These are phyloP conservation scores for Batillaria attramentaria DNA, from an alignment of 1,140 invertebrate species.

Conservation along the genomic window DNA sequence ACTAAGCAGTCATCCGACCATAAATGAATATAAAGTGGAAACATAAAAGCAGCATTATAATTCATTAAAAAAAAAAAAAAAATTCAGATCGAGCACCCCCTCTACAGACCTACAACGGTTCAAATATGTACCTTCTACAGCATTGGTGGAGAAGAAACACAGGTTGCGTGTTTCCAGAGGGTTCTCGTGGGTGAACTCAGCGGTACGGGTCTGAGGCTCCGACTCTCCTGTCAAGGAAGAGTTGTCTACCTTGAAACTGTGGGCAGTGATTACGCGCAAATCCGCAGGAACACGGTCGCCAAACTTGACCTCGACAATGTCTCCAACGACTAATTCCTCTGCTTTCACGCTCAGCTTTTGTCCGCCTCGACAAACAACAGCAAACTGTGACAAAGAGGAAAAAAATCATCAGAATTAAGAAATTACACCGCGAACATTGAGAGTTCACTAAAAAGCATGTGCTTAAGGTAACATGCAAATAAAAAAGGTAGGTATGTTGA, in stretches of 20 bases:
- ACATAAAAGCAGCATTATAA: too few relatives aligned
- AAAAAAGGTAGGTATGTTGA: too few relatives aligned
- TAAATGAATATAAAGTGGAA: too few relatives aligned
- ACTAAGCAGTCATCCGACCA: too few relatives aligned
- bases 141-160: conserved; percentile 97
- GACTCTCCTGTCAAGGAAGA: conserved; percentile 93
- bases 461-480: not conserved
- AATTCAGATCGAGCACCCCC: too few relatives aligned
- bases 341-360: conserved; percentile 86
- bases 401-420: not conserved
- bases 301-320: conserved; percentile 85
- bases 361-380: conserved; percentile 94
- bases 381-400: conserved; percentile 82
- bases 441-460: not conserved
- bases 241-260: conserved; percentile 80
- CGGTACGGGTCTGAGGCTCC: conserved; percentile 91
- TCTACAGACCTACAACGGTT: too few relatives aligned
- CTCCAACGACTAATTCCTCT: conserved; percentile 83
- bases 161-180: conserved; percentile 97
- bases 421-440: not conserved
- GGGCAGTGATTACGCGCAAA: conserved; percentile 81
- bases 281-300: conserved; percentile 92
- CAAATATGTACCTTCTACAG: conserved; percentile 84
- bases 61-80: too few relatives aligned
- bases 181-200: conserved; percentile 95